phyloP scores from a whole-genome alignment of 2,797 vertebrate genomes.

The Enteromius argenteus region DNA sequence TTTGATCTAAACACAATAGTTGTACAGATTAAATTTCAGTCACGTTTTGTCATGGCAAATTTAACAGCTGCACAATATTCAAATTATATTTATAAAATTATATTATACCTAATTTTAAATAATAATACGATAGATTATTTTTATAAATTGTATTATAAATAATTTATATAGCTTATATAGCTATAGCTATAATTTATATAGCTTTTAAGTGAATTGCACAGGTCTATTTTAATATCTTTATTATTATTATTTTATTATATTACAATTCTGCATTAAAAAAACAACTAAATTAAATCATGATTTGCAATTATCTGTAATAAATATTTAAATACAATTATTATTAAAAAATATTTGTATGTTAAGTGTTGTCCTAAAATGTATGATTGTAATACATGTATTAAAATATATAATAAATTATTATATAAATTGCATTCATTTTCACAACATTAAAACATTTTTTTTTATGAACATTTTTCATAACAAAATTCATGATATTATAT shows the following conservation, averaged over 20 bases:
- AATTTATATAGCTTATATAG: background rate
- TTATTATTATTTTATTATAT: background rate
- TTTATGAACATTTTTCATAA: too few relatives aligned
- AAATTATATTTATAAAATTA: background rate
- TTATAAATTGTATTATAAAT: background rate
- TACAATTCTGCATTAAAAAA: background rate
- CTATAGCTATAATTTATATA: background rate
- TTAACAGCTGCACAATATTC: background rate
- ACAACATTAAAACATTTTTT: too few relatives aligned
- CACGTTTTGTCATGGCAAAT: background rate
- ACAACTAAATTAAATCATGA: background rate
- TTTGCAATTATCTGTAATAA: too few relatives aligned
- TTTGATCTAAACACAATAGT: background rate
- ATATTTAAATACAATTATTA: too few relatives aligned
- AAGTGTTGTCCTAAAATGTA: background rate
- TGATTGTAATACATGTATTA: background rate
- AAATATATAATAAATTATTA: background rate
- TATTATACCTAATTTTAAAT: background rate
- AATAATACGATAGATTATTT: background rate
- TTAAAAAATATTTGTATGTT: background rate
- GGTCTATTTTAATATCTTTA: background rate
- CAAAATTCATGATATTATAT: too few relatives aligned
- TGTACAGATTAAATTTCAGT: background rate
- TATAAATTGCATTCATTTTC: background rate
- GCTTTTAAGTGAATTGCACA: background rate